Base-by-base conservation (phyloP, 2,113 vertebrate species). In the Scolopax mira region DNA sequence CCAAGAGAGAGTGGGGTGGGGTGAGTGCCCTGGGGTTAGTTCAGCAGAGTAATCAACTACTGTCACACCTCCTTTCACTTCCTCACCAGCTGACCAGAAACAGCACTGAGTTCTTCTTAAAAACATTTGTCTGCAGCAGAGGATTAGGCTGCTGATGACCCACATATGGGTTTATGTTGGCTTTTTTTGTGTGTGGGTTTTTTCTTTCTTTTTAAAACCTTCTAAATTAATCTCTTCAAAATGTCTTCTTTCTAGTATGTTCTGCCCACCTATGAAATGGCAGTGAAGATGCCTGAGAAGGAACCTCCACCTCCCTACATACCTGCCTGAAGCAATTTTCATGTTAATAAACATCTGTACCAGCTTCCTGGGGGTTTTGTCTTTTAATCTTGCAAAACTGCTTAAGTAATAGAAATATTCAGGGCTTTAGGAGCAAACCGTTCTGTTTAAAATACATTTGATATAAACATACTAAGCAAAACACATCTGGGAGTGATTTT, bases 191-290 rank as follows among this genome's bases (percentile, higher is more conserved):
- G 14, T 52, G 21, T 46, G 46, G 21, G 27, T 28, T 30, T 33
- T n/a, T 46, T 18, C 52, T 48, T 46, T 42, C 4, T 5, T 6
- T 7, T 35, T 27, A 64, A 87, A 11, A 11, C n/a, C 3, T 64
- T 33, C 11, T 83, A 21, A 33, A 72, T 95, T 86, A 89, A 96
- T 83, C 57, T 86, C 23, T 88, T 82, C 28, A 57, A 78, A 58
- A 95, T 92, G 52, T 91, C 79, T 95, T 87, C 72, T 70, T 42
- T 58, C 12, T 57, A 99, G 99, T 99, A 99, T 93, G 98, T 99
- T 94, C 98, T 99, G 95, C 99, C 99, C 88, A 99, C 99, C 73
- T 99, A 99, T 27, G 99, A 99, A 97, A 99, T 99, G 99, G 99
- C 99, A 7, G 98, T 99, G 98, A 99, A 99, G 98, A 99, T 99